Evolutionary conservation across 92 coral and sea anemone genomes (phyloP).

Genomic region (Micromussa lordhowensis): DNA sequence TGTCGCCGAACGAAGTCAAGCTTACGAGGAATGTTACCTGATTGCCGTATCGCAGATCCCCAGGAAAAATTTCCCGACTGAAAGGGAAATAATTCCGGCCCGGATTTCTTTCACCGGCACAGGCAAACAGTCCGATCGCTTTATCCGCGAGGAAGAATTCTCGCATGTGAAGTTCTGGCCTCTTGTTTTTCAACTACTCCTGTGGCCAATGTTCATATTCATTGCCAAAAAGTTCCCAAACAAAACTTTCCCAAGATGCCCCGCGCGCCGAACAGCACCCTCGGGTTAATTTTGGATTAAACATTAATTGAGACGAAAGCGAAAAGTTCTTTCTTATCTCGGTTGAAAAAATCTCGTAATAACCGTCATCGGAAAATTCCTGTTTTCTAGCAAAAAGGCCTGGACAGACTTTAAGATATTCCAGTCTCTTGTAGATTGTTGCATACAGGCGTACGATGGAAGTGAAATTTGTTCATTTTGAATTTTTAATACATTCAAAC

Average conservation of each 20-base stretch:
- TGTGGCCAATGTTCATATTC: background rate
- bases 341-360: background rate
- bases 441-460: background rate
- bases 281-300: slow-evolving; percentile 78
- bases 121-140: background rate
- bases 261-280: slow-evolving; percentile 81
- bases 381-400: background rate
- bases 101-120: slow-evolving; percentile 1
- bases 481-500: slow-evolving; percentile 48
- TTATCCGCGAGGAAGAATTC: slow-evolving; percentile 1
- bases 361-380: background rate
- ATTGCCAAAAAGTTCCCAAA: slow-evolving; percentile 76
- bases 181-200: slow-evolving; percentile 26
- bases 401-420: background rate
- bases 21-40: slow-evolving; percentile 67
- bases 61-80: slow-evolving; percentile 43
- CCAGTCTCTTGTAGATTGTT: background rate
- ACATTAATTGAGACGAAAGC: slow-evolving; percentile 66
- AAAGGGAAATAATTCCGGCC: slow-evolving; percentile 25
- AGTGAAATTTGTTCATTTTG: slow-evolving; percentile 48
- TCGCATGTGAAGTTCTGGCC: slow-evolving; percentile 53
- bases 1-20: slow-evolving; percentile 90
- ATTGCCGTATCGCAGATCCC: slow-evolving; percentile 15
- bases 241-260: slow-evolving; percentile 93
- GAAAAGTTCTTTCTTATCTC: slow-evolving; percentile 44